phyloP scores from a whole-genome alignment of 2,797 vertebrate genomes.

The Neosilurus mollespiculum region DNA sequence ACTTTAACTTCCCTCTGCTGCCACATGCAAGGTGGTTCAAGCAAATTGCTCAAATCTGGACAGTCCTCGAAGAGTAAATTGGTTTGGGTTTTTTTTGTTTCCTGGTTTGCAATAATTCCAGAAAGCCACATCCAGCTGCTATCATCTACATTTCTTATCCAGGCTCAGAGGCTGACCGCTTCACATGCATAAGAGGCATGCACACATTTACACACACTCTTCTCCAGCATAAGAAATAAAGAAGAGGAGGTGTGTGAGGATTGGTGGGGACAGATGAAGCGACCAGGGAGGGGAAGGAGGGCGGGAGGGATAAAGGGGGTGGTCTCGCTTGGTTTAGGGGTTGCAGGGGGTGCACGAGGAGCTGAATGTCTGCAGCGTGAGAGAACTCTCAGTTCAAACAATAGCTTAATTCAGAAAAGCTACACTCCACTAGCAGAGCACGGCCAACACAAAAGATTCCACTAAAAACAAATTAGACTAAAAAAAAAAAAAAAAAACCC shows the following conservation, averaged over 20 bases:
- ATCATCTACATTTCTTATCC: conserved; percentile 38
- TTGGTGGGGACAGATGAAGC: conserved; percentile 30
- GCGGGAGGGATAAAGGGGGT: conserved; percentile 40
- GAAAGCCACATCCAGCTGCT: conserved; percentile 29
- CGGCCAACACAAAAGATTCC: conserved; percentile 75
- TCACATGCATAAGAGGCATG: conserved; percentile 32
- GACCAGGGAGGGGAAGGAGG: conserved; percentile 57
- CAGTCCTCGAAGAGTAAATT: background rate
- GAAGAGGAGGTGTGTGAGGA: conserved; percentile 43
- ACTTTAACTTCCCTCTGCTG: background rate
- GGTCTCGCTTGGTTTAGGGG: conserved; percentile 40
- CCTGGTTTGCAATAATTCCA: background rate
- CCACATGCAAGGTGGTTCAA: conserved; percentile 56
- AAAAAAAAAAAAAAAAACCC: conserved; percentile 53
- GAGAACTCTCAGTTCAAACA: conserved; percentile 75
- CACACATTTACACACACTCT: conserved; percentile 58
- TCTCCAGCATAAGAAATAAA: conserved; percentile 35
- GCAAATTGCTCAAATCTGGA: conserved; percentile 60
- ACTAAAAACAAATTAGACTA: conserved; percentile 61
- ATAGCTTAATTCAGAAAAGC: conserved; percentile 76
- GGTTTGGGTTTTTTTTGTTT: background rate
- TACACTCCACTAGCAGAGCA: conserved; percentile 71
- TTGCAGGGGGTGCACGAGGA: conserved; percentile 55
- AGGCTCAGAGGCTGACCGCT: conserved; percentile 28
- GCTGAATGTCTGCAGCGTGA: conserved; percentile 67